These are phyloP conservation scores for Rhinophrynus dorsalis DNA, from an alignment of 2,797 vertebrate genomes.

Conservation along the genomic window DNA sequence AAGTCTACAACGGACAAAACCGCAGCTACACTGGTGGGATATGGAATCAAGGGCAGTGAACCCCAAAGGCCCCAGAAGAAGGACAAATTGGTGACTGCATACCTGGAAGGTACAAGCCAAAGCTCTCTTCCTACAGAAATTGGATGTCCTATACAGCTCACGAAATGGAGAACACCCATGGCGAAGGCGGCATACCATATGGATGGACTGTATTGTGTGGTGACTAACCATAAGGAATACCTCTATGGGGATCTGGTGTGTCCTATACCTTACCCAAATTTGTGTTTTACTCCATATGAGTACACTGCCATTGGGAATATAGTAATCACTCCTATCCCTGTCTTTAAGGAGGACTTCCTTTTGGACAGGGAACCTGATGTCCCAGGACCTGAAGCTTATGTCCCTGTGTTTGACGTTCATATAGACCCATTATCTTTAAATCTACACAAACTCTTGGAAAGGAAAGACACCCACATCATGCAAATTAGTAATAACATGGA, in stretches of 20 bases:
- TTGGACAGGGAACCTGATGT: background rate
- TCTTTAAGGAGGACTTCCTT: background rate
- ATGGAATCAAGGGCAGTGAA: no score
- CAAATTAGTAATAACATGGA: background rate
- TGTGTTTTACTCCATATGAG: background rate
- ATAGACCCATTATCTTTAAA: background rate
- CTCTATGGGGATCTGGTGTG: background rate
- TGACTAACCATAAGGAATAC: background rate
- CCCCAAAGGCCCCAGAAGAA: no score
- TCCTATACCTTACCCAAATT: background rate
- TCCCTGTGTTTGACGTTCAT: no score
- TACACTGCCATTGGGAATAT: background rate
- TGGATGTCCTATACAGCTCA: background rate
- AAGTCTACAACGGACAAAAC: no score
- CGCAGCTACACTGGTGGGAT: no score
- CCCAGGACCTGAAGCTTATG: background rate
- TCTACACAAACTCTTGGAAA: background rate
- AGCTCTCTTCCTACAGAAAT: no score
- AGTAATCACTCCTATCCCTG: background rate
- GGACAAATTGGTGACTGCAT: no score
- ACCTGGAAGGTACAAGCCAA: no score
- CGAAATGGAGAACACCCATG: background rate
- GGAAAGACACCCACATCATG: background rate
- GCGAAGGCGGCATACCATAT: background rate
- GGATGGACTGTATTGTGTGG: background rate